A percentile compares a stretch with the other conserved stretches of the same genome.
Conservation (phyloP, 2,888 invertebrate species). For the Ennomos erosarius region DNA sequence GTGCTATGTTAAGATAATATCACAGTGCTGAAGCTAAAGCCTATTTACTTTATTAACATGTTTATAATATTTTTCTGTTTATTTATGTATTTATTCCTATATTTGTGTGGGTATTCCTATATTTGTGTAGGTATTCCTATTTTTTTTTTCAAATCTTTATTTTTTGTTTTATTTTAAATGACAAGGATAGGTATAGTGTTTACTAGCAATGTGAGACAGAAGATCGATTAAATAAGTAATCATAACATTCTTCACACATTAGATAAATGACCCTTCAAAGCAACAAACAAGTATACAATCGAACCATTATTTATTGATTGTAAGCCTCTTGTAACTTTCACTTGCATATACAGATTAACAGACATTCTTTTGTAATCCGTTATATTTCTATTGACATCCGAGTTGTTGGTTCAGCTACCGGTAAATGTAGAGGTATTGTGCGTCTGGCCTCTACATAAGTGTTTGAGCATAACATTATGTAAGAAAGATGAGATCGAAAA, state of each 20-base stretch:
- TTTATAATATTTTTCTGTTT: no score
- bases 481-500: conserved; percentile 16
- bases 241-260: conserved; percentile 7
- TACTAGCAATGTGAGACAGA: no score
- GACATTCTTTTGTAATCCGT: conserved; percentile 32
- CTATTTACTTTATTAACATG: no score
- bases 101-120: no score
- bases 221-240: no score
- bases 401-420: conserved; percentile 27
- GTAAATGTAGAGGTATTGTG: conserved; percentile 24
- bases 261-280: conserved; percentile 19
- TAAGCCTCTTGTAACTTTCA: conserved; percentile 29
- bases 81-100: no score
- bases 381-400: conserved; percentile 25
- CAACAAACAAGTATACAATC: conserved; percentile 9
- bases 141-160: no score
- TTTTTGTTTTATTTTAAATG: no score
- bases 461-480: conserved; percentile 13
- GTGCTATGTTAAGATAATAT: no score
- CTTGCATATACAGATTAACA: conserved; percentile 24
- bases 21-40: no score
- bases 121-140: no score
- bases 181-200: no score
- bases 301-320: conserved; percentile 29
- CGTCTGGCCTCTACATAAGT: conserved; percentile 11